A percentile compares a stretch with the other conserved stretches of the same genome.
Conservation (phyloP, 2,797 vertebrate species). For the Phrynocephalus forsythii region DNA sequence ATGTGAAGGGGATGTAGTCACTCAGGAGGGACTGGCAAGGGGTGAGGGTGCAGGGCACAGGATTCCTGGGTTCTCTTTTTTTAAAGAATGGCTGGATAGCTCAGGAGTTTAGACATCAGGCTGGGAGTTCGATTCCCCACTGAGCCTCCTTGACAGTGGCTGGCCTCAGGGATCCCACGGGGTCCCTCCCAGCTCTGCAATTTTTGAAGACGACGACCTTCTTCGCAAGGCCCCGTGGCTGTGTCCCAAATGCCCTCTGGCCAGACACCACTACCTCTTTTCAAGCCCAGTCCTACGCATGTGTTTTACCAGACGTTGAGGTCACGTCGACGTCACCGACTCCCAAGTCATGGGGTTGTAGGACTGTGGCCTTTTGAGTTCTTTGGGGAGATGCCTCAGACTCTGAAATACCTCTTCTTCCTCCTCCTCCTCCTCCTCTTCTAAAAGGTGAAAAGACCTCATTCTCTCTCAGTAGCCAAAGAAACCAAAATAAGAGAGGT, state of each 20-base stretch:
- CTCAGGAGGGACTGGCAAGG: background rate
- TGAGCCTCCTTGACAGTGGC: no score
- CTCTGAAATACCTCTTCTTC: background rate
- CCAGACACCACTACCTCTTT: conserved; percentile 41
- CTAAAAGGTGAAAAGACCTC: background rate
- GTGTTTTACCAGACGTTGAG: background rate
- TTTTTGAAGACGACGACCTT: background rate
- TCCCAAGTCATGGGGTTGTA: background rate
- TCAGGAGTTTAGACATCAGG: no score
- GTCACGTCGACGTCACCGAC: background rate
- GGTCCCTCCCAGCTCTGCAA: no score
- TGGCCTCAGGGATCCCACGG: no score
- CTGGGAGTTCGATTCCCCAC: no score
- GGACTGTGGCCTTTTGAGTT: background rate
- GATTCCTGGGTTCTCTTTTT: conserved; percentile 11
- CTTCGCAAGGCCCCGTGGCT: background rate
- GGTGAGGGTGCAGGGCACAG: background rate
- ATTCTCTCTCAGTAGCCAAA: conserved; percentile 26
- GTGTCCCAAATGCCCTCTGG: background rate
- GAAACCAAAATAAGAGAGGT: background rate
- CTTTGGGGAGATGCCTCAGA: background rate
- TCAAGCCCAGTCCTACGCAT: background rate
- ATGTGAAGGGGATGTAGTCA: conserved; percentile 2
- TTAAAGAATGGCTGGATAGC: background rate
- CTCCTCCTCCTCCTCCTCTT: background rate